phyloP scores from a whole-genome alignment of 2,888 invertebrate genomes.

The Temnothorax ravouxi region DNA sequence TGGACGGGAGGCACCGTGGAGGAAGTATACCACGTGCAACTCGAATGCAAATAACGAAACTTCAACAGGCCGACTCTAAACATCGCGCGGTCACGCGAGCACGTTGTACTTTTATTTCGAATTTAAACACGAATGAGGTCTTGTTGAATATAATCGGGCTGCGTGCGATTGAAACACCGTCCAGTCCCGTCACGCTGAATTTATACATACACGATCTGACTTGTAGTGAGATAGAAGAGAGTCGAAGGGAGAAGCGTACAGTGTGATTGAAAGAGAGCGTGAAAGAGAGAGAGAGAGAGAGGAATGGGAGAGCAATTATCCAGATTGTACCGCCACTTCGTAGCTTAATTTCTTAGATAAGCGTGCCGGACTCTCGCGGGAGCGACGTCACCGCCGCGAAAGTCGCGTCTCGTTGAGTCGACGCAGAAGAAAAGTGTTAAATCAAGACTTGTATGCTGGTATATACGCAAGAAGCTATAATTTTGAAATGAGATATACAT shows the following conservation, averaged over 20 bases:
- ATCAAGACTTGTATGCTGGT: no score
- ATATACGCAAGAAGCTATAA: no score
- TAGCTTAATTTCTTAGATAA: conserved; percentile 60
- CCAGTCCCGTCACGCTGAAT: conserved; percentile 39
- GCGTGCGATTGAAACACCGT: conserved; percentile 18
- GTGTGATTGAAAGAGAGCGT: neutral
- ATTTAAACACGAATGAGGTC: neutral
- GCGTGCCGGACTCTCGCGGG: conserved; percentile 66
- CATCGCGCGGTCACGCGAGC: conserved; percentile 3
- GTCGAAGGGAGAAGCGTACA: conserved; percentile 1
- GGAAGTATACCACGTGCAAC: neutral
- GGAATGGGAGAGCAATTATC: conserved; percentile 21
- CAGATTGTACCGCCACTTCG: conserved; percentile 52
- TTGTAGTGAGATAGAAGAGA: conserved; percentile 44
- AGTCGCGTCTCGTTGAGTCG: neutral
- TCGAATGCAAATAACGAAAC: conserved; percentile 14
- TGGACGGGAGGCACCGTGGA: neutral
- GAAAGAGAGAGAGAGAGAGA: neutral
- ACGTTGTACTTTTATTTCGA: neutral
- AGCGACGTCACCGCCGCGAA: conserved; percentile 20
- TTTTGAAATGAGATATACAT: no score
- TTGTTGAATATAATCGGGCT: neutral
- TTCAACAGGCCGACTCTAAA: neutral
- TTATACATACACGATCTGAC: conserved; percentile 40
- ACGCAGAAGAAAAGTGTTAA: no score